Percentiles rank a stretch among this genome's conserved stretches.
These are phyloP conservation scores for Drosophila longiperda DNA, from an alignment of 2,888 invertebrate genomes.

Conservation along the genomic window DNA sequence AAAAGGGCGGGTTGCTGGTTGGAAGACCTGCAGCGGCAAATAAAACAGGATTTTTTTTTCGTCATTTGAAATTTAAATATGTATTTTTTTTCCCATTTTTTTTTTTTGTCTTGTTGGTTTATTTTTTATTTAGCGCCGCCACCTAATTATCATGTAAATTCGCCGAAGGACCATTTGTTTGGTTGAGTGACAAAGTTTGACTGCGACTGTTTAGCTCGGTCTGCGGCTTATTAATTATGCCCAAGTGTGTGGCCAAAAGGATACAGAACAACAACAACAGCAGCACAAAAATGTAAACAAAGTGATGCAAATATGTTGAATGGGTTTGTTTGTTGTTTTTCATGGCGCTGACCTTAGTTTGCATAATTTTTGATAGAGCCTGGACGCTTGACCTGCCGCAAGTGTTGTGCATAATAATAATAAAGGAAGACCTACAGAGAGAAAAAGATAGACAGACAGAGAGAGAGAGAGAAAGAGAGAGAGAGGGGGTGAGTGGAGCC, in stretches of 20 bases:
- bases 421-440: not conserved
- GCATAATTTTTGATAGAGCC: conserved; percentile 71
- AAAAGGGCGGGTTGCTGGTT: conserved; percentile 2
- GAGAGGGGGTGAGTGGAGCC: not conserved
- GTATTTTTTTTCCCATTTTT: conserved; percentile 41
- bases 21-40: conserved; percentile 19
- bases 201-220: conserved; percentile 44
- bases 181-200: conserved; percentile 52
- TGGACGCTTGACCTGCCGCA: conserved; percentile 72
- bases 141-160: conserved; percentile 80
- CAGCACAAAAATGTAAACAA: conserved; percentile 54
- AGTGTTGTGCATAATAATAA: conserved; percentile 20
- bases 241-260: conserved; percentile 79
- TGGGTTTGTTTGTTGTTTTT: conserved; percentile 27
- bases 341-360: conserved; percentile 73
- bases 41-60: conserved; percentile 79
- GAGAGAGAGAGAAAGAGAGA: not conserved
- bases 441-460: not conserved
- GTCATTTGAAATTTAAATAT: conserved; percentile 77
- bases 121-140: conserved; percentile 51
- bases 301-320: conserved; percentile 64
- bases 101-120: not conserved
- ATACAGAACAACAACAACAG: conserved; percentile 35
- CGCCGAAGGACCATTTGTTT: conserved; percentile 56
- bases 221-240: conserved; percentile 78